A percentile compares a stretch with the other conserved stretches of the same genome.
Conservation (phyloP, 1,140 invertebrate species). For the Apis cerana region DNA sequence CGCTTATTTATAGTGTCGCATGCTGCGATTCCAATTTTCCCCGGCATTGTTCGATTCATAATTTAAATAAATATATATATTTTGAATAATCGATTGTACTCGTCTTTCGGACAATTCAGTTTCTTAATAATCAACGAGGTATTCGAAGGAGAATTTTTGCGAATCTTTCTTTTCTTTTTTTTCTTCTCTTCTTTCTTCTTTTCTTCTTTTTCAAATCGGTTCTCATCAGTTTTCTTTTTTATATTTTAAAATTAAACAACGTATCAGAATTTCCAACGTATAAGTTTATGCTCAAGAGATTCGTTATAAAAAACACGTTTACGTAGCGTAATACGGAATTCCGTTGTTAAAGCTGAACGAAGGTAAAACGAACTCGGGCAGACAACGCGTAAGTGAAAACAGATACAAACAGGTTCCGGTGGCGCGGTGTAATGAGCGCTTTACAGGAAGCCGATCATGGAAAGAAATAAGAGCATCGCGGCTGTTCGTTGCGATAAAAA, state of each 20-base stretch:
- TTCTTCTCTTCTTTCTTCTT: background rate
- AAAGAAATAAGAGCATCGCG: background rate
- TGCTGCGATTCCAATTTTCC: too few relatives aligned
- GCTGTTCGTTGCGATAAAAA: background rate
- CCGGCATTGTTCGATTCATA: too few relatives aligned
- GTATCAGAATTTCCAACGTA: background rate
- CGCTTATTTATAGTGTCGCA: too few relatives aligned
- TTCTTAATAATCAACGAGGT: too few relatives aligned
- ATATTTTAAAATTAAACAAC: too few relatives aligned
- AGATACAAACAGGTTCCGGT: background rate
- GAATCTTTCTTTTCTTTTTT: background rate
- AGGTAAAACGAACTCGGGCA: background rate
- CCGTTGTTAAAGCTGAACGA: background rate
- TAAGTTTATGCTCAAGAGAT: background rate
- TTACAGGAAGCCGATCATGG: background rate
- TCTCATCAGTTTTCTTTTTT: background rate
- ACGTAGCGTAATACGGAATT: too few relatives aligned
- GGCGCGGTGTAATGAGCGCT: background rate
- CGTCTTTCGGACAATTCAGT: too few relatives aligned
- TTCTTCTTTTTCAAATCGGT: background rate
- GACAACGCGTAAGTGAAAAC: background rate
- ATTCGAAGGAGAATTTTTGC: too few relatives aligned
- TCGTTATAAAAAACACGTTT: background rate
- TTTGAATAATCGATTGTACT: too few relatives aligned
- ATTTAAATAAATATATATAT: too few relatives aligned